Percentiles rank a stretch among this genome's conserved stretches.
Evolutionary conservation across 92 coral and sea anemone genomes (phyloP).

Genomic region (Desmophyllum pertusum): DNA sequence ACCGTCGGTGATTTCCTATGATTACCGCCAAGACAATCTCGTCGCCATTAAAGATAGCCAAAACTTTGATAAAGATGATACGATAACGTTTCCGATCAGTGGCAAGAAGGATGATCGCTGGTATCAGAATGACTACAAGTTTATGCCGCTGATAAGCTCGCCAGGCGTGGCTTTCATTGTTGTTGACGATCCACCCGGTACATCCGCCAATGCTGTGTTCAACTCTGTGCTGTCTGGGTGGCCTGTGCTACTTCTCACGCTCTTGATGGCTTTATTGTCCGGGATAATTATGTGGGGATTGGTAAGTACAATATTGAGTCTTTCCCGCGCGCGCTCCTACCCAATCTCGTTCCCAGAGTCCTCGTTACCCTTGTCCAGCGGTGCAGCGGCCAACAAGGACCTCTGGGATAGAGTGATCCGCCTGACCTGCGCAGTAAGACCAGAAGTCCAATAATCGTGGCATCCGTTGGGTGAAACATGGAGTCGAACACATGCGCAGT

Average conservation of each 20-base stretch:
- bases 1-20: conserved; percentile 62
- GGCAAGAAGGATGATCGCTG: conserved; percentile 84
- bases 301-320: conserved; percentile 78
- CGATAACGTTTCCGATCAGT: conserved; percentile 89
- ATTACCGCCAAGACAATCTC: conserved; percentile 32
- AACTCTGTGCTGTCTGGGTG: conserved; percentile 88
- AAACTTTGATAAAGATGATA: conserved; percentile 32
- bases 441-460: too few species aligned
- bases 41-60: conserved; percentile 57
- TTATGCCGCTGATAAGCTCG: conserved; percentile 81
- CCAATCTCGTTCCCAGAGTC: not conserved
- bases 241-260: conserved; percentile 86
- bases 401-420: too few species aligned
- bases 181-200: conserved; percentile 82
- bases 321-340: too few species aligned
- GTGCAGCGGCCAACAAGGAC: too few species aligned
- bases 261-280: conserved; percentile 92
- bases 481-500: too few species aligned
- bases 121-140: conserved; percentile 72
- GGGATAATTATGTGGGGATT: conserved; percentile 97
- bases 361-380: too few species aligned
- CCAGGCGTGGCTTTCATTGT: conserved; percentile 97
- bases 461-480: too few species aligned
- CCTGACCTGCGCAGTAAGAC: too few species aligned
- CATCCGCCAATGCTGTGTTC: conserved; percentile 87